Conservation (phyloP, 2,888 invertebrate species). For the Cephus pygmeus region DNA sequence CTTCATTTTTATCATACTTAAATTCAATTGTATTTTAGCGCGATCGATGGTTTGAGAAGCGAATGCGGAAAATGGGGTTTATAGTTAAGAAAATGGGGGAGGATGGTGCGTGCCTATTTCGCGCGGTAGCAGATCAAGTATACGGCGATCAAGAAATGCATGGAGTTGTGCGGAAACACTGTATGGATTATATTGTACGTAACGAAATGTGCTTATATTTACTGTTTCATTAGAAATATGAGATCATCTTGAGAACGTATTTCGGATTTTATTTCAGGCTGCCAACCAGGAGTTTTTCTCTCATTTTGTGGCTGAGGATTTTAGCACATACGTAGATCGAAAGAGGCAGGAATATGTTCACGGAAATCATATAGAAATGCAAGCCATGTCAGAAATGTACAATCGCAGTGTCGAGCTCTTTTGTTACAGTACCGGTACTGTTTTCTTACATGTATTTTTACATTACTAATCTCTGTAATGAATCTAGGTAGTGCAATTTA, state of each 20-base stretch:
- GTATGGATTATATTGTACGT: conserved; percentile 90
- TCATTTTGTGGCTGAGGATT: conserved; percentile 91
- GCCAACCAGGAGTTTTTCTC: conserved; percentile 89
- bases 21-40: conserved; percentile 64
- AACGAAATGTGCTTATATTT: neutral
- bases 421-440: conserved; percentile 77
- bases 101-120: conserved; percentile 89
- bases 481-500: neutral
- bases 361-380: conserved; percentile 92
- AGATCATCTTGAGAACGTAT: neutral
- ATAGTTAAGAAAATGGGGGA: conserved; percentile 85
- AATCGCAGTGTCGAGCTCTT: conserved; percentile 89
- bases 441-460: conserved; percentile 1
- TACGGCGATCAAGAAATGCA: conserved; percentile 94
- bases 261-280: conserved; percentile 68
- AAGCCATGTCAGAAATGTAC: conserved; percentile 90
- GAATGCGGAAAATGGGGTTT: conserved; percentile 79
- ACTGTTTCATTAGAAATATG: neutral
- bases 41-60: conserved; percentile 77
- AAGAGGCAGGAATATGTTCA: conserved; percentile 84
- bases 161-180: conserved; percentile 81
- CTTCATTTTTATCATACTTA: conserved; percentile 1
- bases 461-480: neutral
- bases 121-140: conserved; percentile 89
- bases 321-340: conserved; percentile 82